Evolutionary conservation across 2,888 invertebrate genomes (phyloP).

Genomic region (Plagiodera versicolora): DNA sequence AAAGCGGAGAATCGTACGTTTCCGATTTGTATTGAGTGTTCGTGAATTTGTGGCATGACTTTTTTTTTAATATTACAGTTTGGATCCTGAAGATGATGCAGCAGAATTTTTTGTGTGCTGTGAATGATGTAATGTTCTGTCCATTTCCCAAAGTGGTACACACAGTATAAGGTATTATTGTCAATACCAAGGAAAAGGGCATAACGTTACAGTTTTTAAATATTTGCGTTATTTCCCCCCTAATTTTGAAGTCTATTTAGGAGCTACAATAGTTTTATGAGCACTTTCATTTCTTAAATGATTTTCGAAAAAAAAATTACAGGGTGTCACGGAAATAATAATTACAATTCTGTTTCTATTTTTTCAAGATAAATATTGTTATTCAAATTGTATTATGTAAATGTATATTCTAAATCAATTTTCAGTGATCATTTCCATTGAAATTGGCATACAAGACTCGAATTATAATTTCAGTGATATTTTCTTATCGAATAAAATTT

Average conservation of each 20-base stretch:
- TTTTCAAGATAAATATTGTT: no score
- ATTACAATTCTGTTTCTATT: no score
- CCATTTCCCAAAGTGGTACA: not conserved
- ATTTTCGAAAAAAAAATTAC: no score
- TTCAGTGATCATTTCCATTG: no score
- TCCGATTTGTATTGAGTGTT: slow-evolving; percentile 43
- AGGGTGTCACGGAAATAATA: no score
- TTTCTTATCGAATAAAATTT: no score
- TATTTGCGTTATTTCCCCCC: not conserved
- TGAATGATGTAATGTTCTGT: not conserved
- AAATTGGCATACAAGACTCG: no score
- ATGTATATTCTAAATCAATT: no score
- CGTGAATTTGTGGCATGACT: slow-evolving; percentile 18
- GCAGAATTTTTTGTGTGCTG: not conserved
- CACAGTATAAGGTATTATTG: no score
- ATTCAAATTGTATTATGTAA: no score
- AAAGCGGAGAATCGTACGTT: slow-evolving; percentile 99
- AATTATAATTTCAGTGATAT: no score
- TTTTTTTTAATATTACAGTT: slow-evolving; percentile 39
- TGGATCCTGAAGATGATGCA: not conserved
- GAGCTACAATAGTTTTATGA: not conserved
- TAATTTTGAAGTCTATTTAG: not conserved
- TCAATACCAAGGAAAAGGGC: not conserved
- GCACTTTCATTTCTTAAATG: not conserved
- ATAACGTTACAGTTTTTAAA: not conserved